Conservation (phyloP, 1,140 invertebrate genomes). For the Drosophila nebulosa region DNA sequence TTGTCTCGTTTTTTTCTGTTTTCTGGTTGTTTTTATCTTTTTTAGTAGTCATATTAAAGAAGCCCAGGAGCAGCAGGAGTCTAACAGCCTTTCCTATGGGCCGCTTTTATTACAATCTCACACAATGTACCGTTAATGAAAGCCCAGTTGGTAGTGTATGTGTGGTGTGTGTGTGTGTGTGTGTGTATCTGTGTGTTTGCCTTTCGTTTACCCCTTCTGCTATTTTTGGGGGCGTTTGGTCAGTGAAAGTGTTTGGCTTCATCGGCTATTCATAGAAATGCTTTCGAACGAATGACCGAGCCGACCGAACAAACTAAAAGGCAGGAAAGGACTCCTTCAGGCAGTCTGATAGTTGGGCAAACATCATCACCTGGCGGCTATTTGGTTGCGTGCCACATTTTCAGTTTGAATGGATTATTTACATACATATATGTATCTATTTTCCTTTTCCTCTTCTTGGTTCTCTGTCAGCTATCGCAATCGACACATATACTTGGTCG, state of each 20-base stretch:
- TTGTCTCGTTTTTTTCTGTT: neutral
- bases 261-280: conserved; percentile 67
- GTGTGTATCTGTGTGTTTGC: conserved; percentile 40
- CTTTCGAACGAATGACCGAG: too few species aligned
- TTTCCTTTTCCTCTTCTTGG: neutral
- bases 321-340: conserved; percentile 21
- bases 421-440: neutral
- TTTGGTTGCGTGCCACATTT: neutral
- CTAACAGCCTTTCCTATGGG: conserved; percentile 26
- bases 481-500: conserved; percentile 88
- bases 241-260: conserved; percentile 69
- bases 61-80: conserved; percentile 1
- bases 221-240: neutral
- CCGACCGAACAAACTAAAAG: too few species aligned
- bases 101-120: conserved; percentile 25
- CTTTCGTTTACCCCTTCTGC: conserved; percentile 13
- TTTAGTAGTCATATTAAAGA: conserved; percentile 15
- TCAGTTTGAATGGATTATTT: neutral
- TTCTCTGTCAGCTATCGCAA: conserved; percentile 56
- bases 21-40: neutral
- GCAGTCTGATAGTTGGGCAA: conserved; percentile 33
- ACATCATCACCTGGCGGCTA: conserved; percentile 15
- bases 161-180: conserved; percentile 10
- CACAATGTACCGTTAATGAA: conserved; percentile 60
- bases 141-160: conserved; percentile 17